Evolutionary conservation across 2,888 invertebrate genomes (phyloP), one percentile per base, ranked within the genome.

Genomic region (Chouioia cunea): DNA sequence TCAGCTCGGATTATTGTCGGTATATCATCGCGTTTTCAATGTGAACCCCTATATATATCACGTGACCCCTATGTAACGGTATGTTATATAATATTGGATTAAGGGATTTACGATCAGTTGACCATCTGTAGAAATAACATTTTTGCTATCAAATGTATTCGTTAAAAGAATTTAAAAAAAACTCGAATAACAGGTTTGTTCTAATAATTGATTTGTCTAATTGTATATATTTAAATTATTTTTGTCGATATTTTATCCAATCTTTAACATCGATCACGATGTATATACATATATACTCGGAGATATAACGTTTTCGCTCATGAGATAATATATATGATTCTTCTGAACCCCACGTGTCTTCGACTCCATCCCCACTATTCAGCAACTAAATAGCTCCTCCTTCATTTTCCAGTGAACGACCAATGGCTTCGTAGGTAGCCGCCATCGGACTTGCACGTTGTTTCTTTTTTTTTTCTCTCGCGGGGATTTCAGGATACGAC

Each of bases 381-480:
- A 23, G 53, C 22, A n/a, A 14, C 53, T 6, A 22, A n/a, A 53
- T 53, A 22, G 53, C 53, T 22, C 53, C 53, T 22, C 53, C 53
- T 53, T 23, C 53, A 23, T 18, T 48, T 44, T 15, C 56, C 57
- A 54, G 56, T 54, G 53, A 52, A 46, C 57, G 56, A 47, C 56
- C 57, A 54, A 65, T 54, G 53, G 62, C 47, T 44, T 46, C 47
- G 57, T 27, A 46, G 43, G 36, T 46, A 59, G 62, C 52, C 66
- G 64, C 20, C 36, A 58, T 59, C 27, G 27, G 6, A 46, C 14
- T 23, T 18, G 16, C n/a, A 4, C 44, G 12, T 16, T 52, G n/a
- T 52, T 53, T 68, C 44, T 66, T 57, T 65, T 62, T 53, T 47
- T 59, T 71, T 72, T 71, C 73, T 58, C 65, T 47, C 60, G 62